Base-by-base conservation (phyloP, 2,888 invertebrate species). In the Aphidoletes aphidimyza region DNA sequence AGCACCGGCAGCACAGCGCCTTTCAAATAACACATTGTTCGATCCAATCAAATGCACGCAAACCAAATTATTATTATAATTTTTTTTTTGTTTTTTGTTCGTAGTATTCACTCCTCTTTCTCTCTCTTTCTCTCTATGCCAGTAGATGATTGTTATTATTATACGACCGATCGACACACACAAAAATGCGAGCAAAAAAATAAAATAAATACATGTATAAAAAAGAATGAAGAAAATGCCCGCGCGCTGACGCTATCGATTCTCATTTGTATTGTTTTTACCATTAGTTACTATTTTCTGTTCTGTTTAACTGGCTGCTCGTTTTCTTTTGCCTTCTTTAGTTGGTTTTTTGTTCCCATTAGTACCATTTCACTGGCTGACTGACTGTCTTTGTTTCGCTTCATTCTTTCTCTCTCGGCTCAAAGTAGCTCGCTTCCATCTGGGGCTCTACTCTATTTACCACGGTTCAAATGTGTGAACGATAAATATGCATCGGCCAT, bases 11-110 rank as follows among this genome's bases (percentile, higher is more conserved):
- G 81, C 81, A 81, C 37, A 81, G 37, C 81, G 81, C 81, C 37
- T 81, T 81, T 37, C 81, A 37, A 81, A 78, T 78, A 78, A 81
- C 81, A 81, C 81, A 81, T 81, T 81, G 81, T 81, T 81, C 81
- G 81, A 81, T 81, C 81, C 81, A 81, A 81, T 81, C 81, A 81
- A 81, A 81, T 81, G 81, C 81, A 81, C 81, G 81, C 81, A 81
- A 81, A 81, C 81, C 81, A 81, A 81, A 81, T 81, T 81, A 81
- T 81, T 69, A 69, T 69, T 69, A 30, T 69, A 69, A 69, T 69
- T 69, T 69, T 69, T 69, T 26, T 69, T 69, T 69, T 69, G 26
- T 26, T 69, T 69, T 69, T 34, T 69, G 69, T 69, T 69, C 69
- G 69, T 30, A 69, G 8, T n/a, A n/a, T 69, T 69, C 34, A 69